These are phyloP conservation scores for Papilio glaucus DNA, from an alignment of 1,140 invertebrate genomes.

Conservation along the genomic window DNA sequence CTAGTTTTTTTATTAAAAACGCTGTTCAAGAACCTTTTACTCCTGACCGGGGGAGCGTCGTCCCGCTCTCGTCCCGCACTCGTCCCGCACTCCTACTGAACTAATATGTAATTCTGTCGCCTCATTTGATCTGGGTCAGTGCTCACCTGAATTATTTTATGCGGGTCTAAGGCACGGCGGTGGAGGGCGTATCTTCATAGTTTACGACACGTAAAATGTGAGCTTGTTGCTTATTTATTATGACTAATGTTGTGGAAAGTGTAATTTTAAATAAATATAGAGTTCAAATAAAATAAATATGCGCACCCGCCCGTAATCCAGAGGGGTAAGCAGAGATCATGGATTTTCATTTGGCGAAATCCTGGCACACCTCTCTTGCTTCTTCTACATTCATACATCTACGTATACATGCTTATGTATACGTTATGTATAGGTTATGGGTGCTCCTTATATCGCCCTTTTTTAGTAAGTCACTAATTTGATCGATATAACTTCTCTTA, in stretches of 20 bases:
- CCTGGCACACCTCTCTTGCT: too few species aligned
- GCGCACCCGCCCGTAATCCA: too few species aligned
- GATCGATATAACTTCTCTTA: too few species aligned
- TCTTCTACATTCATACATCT: too few species aligned
- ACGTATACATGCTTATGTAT: too few species aligned
- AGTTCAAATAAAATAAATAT: too few species aligned
- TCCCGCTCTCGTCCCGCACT: too few species aligned
- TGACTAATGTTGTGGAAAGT: not conserved
- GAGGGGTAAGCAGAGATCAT: too few species aligned
- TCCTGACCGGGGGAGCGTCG: not conserved
- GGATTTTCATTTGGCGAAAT: too few species aligned
- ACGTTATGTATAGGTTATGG: too few species aligned
- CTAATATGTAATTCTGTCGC: slow-evolving; percentile 18
- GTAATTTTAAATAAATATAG: not conserved
- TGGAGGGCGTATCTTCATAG: slow-evolving; percentile 2
- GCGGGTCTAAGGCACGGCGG: slow-evolving; percentile 4
- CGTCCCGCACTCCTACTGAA: not conserved
- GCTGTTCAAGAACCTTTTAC: not conserved
- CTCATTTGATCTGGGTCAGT: slow-evolving; percentile 10
- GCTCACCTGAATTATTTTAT: slow-evolving; percentile 18
- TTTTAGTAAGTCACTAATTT: too few species aligned
- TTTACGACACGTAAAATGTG: not conserved
- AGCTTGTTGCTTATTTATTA: not conserved
- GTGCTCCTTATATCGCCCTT: too few species aligned
- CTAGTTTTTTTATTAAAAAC: slow-evolving; percentile 11